Evolutionary conservation across 2,888 invertebrate genomes (phyloP), one percentile per base, ranked within the genome.

Genomic region (Cepaea hortensis): DNA sequence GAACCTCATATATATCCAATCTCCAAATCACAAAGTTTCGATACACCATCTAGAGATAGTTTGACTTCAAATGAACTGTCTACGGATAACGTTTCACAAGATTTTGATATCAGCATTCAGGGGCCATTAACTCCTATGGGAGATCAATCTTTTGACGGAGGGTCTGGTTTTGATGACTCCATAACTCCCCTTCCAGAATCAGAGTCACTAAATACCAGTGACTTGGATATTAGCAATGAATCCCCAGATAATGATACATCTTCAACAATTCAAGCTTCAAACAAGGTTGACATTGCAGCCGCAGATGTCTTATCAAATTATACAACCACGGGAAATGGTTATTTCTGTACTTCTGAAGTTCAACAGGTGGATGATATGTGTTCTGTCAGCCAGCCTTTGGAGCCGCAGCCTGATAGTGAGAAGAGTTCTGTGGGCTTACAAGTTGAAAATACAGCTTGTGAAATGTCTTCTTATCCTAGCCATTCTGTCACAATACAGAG

Each of bases 1-100:
- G 89, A 88, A 70, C 93, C 93, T 11, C 81, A 91, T 85, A 88
- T 91, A n/a, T 91, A 91, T 75, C 87, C 89, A 50, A 73, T 91
- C 48, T 86, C 18, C 15, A 83, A 84, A 55, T 77, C 84, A 3
- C 0, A 46, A 11, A 82, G 81, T 50, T 23, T 65, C 55, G 81
- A 81, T 48, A 65, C 48, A 13, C 23, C 72, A 4, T 20, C 23
- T 55, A 11, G 20, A 15, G 18, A 46, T n/a, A 50, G 50, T 75
- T 75, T 55, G 55, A 55, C 55, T 55, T 55, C 55, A 55, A 11
- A 55, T 46, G 15, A 3, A 7, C 6, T 75, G 48, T 75, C 50
- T 18, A 48, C 46, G 13, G 50, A 13, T 18, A 75, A 18, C 50
- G 7, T 18, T 18, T 75, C 75, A 75, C 18, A 46, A 75, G 75